These are phyloP conservation scores for Dipodomys stephensi DNA, from an alignment of 2,113 vertebrate genomes.

Conservation along the genomic window DNA sequence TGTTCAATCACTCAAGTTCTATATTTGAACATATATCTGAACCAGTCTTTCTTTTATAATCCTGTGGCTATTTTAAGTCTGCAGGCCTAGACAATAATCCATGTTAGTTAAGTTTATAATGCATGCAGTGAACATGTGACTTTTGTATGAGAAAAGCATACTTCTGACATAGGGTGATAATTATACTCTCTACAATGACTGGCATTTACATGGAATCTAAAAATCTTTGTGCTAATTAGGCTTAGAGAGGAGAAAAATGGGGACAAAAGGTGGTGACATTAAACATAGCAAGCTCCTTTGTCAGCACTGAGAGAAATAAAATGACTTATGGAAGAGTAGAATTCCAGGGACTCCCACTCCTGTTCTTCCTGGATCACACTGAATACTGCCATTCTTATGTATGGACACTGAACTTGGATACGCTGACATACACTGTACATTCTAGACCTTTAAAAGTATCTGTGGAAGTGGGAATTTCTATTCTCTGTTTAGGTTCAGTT, in stretches of 20 bases:
- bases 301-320: background rate
- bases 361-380: no score
- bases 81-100: slow-evolving; percentile 1
- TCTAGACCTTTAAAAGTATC: background rate
- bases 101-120: slow-evolving; percentile 16
- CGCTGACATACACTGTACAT: background rate
- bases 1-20: slow-evolving; percentile 16
- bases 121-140: background rate
- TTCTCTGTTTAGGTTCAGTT: slow-evolving; percentile 29
- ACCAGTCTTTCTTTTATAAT: slow-evolving; percentile 53
- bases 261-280: background rate
- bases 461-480: background rate
- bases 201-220: slow-evolving; percentile 42
- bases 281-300: background rate
- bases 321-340: background rate
- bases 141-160: slow-evolving; percentile 29
- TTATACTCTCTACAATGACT: slow-evolving; percentile 63
- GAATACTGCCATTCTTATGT: background rate
- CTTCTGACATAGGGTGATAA: background rate
- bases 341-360: background rate
- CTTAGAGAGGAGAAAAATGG: slow-evolving; percentile 30
- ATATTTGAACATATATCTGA: slow-evolving; percentile 42
- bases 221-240: slow-evolving; percentile 45
- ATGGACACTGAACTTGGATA: slow-evolving; percentile 1
- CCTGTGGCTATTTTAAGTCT: slow-evolving; percentile 56